Conservation (phyloP, 2,113 vertebrate species). For the Galeopterus variegatus region DNA sequence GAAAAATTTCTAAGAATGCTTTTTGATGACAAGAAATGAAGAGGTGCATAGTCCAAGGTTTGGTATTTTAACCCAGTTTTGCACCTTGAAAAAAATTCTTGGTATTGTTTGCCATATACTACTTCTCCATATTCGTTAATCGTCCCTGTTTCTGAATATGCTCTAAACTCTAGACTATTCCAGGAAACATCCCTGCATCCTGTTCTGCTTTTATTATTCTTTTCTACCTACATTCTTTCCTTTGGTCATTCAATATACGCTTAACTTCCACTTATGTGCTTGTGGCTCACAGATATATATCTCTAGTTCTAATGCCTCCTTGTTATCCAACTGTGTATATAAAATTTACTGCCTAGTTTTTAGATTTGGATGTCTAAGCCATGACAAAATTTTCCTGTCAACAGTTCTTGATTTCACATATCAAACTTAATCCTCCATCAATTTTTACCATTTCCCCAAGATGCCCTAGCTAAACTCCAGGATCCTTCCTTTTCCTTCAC, state of each 20-base stretch:
- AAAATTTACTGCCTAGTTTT: background rate
- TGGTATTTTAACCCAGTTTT: background rate
- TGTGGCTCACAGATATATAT: background rate
- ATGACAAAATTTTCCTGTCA: background rate
- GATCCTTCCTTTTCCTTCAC: background rate
- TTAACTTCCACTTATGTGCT: background rate
- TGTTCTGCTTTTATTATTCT: background rate
- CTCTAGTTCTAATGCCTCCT: background rate
- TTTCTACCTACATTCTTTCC: background rate
- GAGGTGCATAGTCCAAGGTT: background rate
- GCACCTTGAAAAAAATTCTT: background rate
- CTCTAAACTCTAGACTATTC: background rate
- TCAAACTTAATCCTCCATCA: background rate
- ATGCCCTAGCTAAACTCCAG: background rate
- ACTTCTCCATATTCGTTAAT: background rate
- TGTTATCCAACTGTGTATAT: background rate
- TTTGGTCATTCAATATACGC: background rate
- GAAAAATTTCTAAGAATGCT: background rate
- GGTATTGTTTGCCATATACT: background rate
- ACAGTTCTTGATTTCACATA: background rate
- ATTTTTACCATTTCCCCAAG: background rate
- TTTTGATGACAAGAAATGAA: background rate
- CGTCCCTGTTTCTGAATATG: background rate
- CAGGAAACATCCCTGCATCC: background rate
- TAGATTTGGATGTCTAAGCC: background rate